A percentile compares a stretch with the other conserved stretches of the same genome.
phyloP scores from a whole-genome alignment of 2,797 vertebrate species.

The Acipenser ruthenus region DNA sequence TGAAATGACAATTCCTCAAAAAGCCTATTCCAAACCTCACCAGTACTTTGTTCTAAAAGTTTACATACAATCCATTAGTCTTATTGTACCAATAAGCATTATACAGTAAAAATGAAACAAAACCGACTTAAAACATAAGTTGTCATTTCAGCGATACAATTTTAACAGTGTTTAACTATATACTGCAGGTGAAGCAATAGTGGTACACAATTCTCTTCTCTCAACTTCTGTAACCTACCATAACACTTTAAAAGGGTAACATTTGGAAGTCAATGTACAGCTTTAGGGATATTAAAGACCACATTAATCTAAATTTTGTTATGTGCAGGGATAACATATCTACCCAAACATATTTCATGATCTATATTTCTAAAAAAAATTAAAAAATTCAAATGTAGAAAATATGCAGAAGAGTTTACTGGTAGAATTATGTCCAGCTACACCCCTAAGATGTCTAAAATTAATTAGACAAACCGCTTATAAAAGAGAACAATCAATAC shows the following conservation, averaged over 20 bases:
- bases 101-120: slow-evolving; percentile 4
- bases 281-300: slow-evolving; percentile 40
- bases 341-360: slow-evolving; percentile 10
- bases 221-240: slow-evolving; percentile 37
- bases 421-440: no score
- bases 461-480: no score
- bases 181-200: slow-evolving; percentile 59
- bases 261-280: slow-evolving; percentile 39
- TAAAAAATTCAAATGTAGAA: no score
- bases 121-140: background rate
- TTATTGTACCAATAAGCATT: slow-evolving; percentile 6
- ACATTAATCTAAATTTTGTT: slow-evolving; percentile 19
- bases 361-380: slow-evolving; percentile 24
- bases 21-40: no score
- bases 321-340: slow-evolving; percentile 22
- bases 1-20: no score
- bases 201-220: slow-evolving; percentile 52
- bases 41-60: background rate
- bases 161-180: slow-evolving; percentile 45
- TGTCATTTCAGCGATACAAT: slow-evolving; percentile 36
- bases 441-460: no score
- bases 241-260: slow-evolving; percentile 46
- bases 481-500: slow-evolving; percentile 9
- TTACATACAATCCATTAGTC: slow-evolving; percentile 1
- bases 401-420: no score